Evolutionary conservation across 2,888 invertebrate species (phyloP), one percentile per base, ranked within the genome.

Genomic region (Tineola bisselliella): DNA sequence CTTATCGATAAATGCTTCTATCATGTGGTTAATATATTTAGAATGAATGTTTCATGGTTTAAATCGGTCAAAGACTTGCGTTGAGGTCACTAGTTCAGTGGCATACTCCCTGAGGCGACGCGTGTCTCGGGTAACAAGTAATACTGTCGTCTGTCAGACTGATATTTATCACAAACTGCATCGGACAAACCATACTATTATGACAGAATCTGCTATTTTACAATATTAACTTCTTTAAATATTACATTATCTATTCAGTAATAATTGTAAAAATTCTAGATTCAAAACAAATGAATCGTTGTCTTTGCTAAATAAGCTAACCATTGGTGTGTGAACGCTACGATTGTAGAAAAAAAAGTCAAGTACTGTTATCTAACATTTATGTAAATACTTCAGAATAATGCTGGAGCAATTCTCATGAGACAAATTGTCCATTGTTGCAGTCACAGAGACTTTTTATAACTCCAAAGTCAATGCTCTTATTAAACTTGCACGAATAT

Each of bases 41-140:
- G 31, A 31, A 31, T 31, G 31, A 31, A 31, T 38, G 3, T 38
- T 38, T 38, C 38, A 38, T 10, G 2, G 38, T 38, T 38, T 15
- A 48, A 48, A 48, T 48, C 48, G 48, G 48, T 48, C 48, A 48
- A 44, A 44, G 48, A 48, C 48, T 17, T 48, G 48, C 15, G 48
- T 48, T 13, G 48, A 48, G 48, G 48, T 48, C 48, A 48, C 48
- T 48, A 15, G 48, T 48, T 17, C 48, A 48, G 48, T 48, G 48
- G 48, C 48, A 48, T 48, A 48, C 48, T 38, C 38, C 38, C n/a
- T 10, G 10, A 38, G 38, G 38, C 38, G 38, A 48, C 5, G 3
- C 48, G 48, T 48, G 48, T 10, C 48, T 48, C 15, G 48, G 17
- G 17, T 44, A 44, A 44, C 44, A 44, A 48, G 48, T 48, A n/a